Evolutionary conservation across 2,113 vertebrate genomes (phyloP), one percentile per base, ranked within the genome.

Genomic region (Steatornis caripensis): DNA sequence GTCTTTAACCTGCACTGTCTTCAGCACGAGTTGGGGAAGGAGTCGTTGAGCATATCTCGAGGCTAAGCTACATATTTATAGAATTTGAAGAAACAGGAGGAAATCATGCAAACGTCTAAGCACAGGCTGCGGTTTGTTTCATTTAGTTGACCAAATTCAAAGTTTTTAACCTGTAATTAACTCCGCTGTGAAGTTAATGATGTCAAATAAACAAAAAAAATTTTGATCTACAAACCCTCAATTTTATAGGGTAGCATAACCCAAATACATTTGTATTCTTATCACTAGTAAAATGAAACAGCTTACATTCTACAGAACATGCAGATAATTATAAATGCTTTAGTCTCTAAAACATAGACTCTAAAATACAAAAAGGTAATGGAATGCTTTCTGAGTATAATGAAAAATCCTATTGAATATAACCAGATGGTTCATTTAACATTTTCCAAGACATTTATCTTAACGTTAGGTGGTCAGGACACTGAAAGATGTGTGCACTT

Each of bases 251-350:
- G 89, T 18, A 95, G 74, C 48, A 84, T 77, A 94, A 74, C 39
- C 3, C 53, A 48, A 70, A 15, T 60, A 86, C 43, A 17, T 55
- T 55, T 81, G 22, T 30, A 39, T 18, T 60, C n/a, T 36, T 64
- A 72, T n/a, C 18, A 14, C 37, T 41, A 86, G 23, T 79, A 54
- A 91, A 91, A 94, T 78, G 57, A 43, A 96, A 94, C 43, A 84
- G 53, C 86, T 93, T 71, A 86, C 21, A 85, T 95, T 95, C 77
- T 90, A 95, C 41, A 81, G 84, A 54, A 77, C 41, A 41, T 51
- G 71, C 49, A 90, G 72, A 94, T 97, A 96, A 97, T 96, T 97
- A 96, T 87, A 92, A 71, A 95, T 62, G 7, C 48, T 95, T 97
- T 92, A n/a, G n/a, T n/a, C n/a, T n/a, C n/a, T 95, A 91, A 95